Base-by-base conservation (phyloP, 2,113 vertebrate genomes). In the Scatophagus argus region DNA sequence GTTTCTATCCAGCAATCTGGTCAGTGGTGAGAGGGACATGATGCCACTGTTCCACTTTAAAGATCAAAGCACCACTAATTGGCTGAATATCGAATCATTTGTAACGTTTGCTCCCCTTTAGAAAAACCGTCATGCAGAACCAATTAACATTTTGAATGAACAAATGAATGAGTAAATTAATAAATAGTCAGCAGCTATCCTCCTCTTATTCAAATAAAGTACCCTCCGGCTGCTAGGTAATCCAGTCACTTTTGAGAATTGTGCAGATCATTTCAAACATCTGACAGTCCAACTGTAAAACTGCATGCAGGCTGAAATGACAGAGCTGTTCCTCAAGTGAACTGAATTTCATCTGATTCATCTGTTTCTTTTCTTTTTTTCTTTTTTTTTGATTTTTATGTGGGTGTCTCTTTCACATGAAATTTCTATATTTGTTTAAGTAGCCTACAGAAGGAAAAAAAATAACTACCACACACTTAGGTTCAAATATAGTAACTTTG, bases 61-160 rank as follows among this genome's bases (percentile, higher is more conserved):
- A 66, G 47, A 85, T 85, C 67, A 88, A 85, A 87, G 55, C 29
- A 8, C 23, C 9, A n/a, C 52, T 85, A 77, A 85, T 77, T 78
- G 68, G 34, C 47, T 63, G 17, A 39, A 69, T 73, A 41, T 58
- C 59, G 58, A 77, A 62, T 69, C 6, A 85, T 79, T 84, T 79
- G 61, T 58, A 72, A 51, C 32, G 60, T 81, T 86, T 85, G 76
- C 66, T 75, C 47, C 36, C 46, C 69, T 64, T n/a, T 77, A 34
- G 77, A 82, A 82, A 80, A 68, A 47, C 8, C 14, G 41, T 67
- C 74, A 65, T 46, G 4, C 23, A 56, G 41, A n/a, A 56, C 34
- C 36, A 36, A 83, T 81, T 82, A 64, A 46, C 55, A 63, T n/a
- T 43, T 13, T 49, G 21, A 82, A 68, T 65, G 32, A 70, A 46